Percentiles rank a stretch among this genome's conserved stretches.
These are phyloP conservation scores for Sympetrum striolatum DNA, from an alignment of 2,888 invertebrate species.

Conservation along the genomic window DNA sequence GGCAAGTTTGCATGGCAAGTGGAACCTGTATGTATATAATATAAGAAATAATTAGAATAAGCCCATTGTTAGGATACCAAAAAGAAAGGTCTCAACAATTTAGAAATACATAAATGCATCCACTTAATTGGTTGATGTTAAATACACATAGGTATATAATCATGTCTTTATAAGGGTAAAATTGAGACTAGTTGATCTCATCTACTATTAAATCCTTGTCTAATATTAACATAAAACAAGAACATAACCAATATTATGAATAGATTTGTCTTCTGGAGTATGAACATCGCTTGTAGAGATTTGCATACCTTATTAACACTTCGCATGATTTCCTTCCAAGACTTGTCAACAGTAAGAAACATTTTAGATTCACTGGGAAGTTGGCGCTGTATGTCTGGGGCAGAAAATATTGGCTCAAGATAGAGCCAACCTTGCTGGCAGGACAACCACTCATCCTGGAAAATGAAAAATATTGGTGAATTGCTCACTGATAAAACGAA, in stretches of 20 bases:
- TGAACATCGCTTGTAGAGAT: no score
- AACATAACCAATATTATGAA: no score
- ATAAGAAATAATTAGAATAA: not conserved
- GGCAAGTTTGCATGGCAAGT: conserved; percentile 80
- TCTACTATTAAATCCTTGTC: no score
- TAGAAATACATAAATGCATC: no score
- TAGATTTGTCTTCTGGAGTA: no score
- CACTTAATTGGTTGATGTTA: no score
- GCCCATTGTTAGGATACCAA: no score
- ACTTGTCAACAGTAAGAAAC: conserved; percentile 85
- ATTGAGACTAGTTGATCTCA: no score
- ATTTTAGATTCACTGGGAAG: conserved; percentile 88
- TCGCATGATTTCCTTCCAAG: conserved; percentile 88
- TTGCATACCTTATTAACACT: conserved; percentile 73
- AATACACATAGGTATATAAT: no score
- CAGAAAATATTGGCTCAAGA: conserved; percentile 92
- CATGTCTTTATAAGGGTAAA: no score
- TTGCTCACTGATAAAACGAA: not conserved
- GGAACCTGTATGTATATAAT: conserved; percentile 64
- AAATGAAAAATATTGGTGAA: not conserved
- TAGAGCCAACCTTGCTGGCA: conserved; percentile 96
- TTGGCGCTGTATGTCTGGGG: conserved; percentile 92
- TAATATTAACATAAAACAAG: no score
- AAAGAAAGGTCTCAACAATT: no score
- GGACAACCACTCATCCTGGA: conserved; percentile 84